Evolutionary conservation across 2,888 invertebrate species (phyloP).

Genomic region (Zygogramma bicolorata): DNA sequence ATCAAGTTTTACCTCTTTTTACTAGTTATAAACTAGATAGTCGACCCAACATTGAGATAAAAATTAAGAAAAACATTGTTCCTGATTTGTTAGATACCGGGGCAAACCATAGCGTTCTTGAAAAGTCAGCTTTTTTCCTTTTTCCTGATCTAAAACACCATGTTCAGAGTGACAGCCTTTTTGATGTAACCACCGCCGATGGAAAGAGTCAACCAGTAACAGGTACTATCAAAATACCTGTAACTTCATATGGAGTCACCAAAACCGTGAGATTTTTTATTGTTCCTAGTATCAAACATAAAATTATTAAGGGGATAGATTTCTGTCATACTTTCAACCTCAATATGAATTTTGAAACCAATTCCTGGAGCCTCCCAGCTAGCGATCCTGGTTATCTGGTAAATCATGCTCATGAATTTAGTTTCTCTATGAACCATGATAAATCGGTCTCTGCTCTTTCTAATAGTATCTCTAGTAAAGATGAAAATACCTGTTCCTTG

Average conservation of each 20-base stretch:
- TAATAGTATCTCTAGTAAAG: too few species aligned
- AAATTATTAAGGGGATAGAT: slow-evolving; percentile 20
- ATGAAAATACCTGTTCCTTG: too few species aligned
- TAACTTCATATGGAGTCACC: background rate
- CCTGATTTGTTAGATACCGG: slow-evolving; percentile 16
- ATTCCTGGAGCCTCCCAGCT: too few species aligned
- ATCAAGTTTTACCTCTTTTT: background rate
- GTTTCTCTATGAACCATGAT: too few species aligned
- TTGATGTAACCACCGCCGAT: slow-evolving; percentile 21
- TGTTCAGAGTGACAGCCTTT: too few species aligned
- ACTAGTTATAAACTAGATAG: background rate
- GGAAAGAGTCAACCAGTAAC: background rate
- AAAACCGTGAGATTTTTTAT: slow-evolving; percentile 3
- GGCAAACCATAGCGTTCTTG: slow-evolving; percentile 9
- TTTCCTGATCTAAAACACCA: background rate
- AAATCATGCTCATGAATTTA: too few species aligned
- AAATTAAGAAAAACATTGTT: background rate
- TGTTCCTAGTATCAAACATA: slow-evolving; percentile 20
- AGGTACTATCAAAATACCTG: slow-evolving; percentile 9
- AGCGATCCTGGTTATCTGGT: too few species aligned
- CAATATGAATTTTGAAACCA: too few species aligned
- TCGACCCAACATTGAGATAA: slow-evolving; percentile 1
- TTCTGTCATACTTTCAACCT: too few species aligned
- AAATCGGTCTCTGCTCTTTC: too few species aligned
- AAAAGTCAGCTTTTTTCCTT: background rate